These are phyloP conservation scores for Quiscalus mexicanus DNA, from an alignment of 2,113 vertebrate genomes.

Conservation along the genomic window DNA sequence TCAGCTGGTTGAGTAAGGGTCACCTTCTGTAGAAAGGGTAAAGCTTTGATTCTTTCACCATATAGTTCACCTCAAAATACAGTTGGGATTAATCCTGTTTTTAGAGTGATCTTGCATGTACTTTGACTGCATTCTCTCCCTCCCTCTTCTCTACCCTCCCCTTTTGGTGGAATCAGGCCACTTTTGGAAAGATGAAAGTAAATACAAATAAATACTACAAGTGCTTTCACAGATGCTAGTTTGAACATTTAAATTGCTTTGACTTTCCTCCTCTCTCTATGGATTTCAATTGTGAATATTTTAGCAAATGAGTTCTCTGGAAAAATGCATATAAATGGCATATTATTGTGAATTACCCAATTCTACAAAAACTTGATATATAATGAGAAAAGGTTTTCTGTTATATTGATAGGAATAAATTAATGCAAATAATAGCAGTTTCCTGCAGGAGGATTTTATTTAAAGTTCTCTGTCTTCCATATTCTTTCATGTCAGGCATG, in stretches of 20 bases:
- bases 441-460: slow-evolving; percentile 54
- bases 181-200: neutral
- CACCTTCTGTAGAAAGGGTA: neutral
- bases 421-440: slow-evolving; percentile 4
- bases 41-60: neutral
- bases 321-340: neutral
- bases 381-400: neutral
- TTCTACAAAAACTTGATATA: neutral
- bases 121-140: neutral
- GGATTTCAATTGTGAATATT: neutral
- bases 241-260: neutral
- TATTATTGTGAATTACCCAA: neutral
- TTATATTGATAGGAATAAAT: neutral
- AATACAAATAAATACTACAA: neutral
- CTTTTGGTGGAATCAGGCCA: neutral
- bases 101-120: neutral
- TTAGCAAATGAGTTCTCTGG: neutral
- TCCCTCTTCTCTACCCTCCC: neutral
- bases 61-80: neutral
- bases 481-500: neutral
- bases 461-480: neutral
- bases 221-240: neutral
- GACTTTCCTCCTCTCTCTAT: neutral
- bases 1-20: neutral
- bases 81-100: neutral